A percentile compares a stretch with the other conserved stretches of the same genome.
phyloP scores from a whole-genome alignment of 2,797 vertebrate species.

The Semaprochilodus insignis region DNA sequence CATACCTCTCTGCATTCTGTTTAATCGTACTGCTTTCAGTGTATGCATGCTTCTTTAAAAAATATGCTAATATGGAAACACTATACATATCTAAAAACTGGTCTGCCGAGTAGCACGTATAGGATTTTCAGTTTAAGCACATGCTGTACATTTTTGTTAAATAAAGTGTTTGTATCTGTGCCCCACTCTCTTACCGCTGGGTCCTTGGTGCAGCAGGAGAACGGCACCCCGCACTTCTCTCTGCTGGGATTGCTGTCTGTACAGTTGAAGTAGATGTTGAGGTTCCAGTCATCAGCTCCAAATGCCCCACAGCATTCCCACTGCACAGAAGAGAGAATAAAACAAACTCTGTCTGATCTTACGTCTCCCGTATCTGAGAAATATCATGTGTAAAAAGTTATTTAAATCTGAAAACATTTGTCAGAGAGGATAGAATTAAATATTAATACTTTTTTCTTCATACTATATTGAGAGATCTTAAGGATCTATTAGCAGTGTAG shows the following conservation, averaged over 20 bases:
- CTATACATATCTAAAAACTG: too few species aligned
- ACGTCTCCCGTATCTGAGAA: neutral
- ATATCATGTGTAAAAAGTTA: neutral
- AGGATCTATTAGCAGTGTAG: too few species aligned
- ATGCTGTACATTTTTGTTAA: too few species aligned
- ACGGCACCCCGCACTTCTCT: conserved; percentile 96
- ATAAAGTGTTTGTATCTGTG: neutral
- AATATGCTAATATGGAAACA: too few species aligned
- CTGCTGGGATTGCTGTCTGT: conserved; percentile 95
- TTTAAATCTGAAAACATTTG: neutral
- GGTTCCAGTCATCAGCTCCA: conserved; percentile 96
- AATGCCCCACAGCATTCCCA: conserved; percentile 99
- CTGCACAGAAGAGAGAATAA: conserved; percentile 70
- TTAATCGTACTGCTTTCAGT: too few species aligned
- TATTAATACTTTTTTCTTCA: neutral
- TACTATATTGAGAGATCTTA: neutral
- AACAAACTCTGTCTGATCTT: neutral
- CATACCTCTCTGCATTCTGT: too few species aligned
- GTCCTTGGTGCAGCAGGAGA: conserved; percentile 98
- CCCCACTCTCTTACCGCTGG: conserved; percentile 84
- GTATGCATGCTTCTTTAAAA: too few species aligned
- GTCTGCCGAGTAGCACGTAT: too few species aligned
- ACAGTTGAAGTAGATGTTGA: conserved; percentile 99
- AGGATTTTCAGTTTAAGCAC: too few species aligned
- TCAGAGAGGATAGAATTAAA: neutral